Conservation (phyloP, 2,797 vertebrate genomes). For the Zenarchopterus dispar region DNA sequence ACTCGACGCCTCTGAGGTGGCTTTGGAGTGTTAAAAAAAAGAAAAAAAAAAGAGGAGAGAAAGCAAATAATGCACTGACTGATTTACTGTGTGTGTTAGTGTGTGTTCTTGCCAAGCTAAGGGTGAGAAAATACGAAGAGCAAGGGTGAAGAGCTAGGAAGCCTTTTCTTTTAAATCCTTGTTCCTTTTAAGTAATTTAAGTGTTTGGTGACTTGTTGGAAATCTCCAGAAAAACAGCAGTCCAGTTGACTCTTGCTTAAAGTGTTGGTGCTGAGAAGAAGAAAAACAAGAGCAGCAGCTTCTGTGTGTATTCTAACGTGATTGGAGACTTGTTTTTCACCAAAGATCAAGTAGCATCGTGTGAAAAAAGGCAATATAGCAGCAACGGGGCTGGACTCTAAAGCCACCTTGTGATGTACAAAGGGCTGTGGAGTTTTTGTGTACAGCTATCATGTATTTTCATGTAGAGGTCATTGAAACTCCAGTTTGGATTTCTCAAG, state of each 20-base stretch:
- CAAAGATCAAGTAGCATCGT: constrained; percentile 87
- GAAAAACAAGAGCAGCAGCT: constrained; percentile 35
- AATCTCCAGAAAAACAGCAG: constrained; percentile 30
- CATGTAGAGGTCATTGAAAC: constrained; percentile 48
- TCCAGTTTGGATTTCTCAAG: constrained; percentile 52
- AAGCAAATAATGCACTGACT: constrained; percentile 63
- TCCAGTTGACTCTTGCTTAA: constrained; percentile 32
- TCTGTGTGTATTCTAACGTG: constrained; percentile 44
- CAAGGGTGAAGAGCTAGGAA: constrained; percentile 38
- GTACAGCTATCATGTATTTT: constrained; percentile 46
- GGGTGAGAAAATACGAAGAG: constrained; percentile 25
- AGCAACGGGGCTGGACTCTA: constrained; percentile 43
- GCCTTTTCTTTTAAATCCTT: constrained; percentile 34
- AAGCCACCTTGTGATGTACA: constrained; percentile 48
- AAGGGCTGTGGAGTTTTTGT: constrained; percentile 60
- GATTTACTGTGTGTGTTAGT: constrained; percentile 37
- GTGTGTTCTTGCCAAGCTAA: constrained; percentile 41
- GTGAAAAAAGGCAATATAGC: constrained; percentile 79
- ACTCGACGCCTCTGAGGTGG: constrained; percentile 33
- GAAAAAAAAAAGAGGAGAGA: constrained; percentile 1
- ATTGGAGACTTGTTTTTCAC: constrained; percentile 81
- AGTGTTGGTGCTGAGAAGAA: constrained; percentile 30
- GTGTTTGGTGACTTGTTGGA: constrained; percentile 38
- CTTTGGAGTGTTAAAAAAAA: constrained; percentile 5
- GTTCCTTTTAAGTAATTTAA: constrained; percentile 72